Base-by-base conservation (phyloP, 2,113 vertebrate species). In the Corythaeola cristata region DNA sequence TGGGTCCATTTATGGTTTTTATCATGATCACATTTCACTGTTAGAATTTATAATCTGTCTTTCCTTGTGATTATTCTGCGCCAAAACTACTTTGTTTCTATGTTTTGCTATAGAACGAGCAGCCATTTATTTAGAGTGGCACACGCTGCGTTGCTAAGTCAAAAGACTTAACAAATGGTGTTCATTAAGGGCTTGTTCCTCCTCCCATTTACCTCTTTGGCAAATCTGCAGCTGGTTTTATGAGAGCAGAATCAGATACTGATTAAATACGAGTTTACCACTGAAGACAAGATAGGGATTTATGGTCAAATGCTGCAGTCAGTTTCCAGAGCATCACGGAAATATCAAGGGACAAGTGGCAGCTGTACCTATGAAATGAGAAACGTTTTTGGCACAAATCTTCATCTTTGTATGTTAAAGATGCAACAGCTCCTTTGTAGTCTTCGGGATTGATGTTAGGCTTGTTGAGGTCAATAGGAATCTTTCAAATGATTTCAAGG, bases 351-450 rank as follows among this genome's bases (percentile, higher is more conserved):
- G 53, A 30, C 14, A 23, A 85, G 62, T 18, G 80, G 84, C 77
- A 79, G 80, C 71, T 89, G 58, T n/a, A 82, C 41, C 80, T 88
- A 19, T 4, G 77, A 93, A 93, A 92, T 1, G 18, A 88, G 72
- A 76, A 69, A 87, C 0, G 5, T 3, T 33, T 84, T 69, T 45
- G 92, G 88, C 86, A 85, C 55, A 13, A 33, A 73, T 66, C 68
- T 89, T 85, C 33, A 11, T 66, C 63, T 91, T 69, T 74, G 72
- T 76, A 3, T 94, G 53, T 85, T 75, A 73, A 76, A 72, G 88
- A 78, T 72, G 83, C 82, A 90, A 12, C 33, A 74, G 68, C 69
- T 93, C 81, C 74, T 96, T 83, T 93, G 91, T 85, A 85, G 91
- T 71, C 18, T 56, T 30, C 26, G 12, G 89, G 77, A 85, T 66